A percentile compares a stretch with the other conserved stretches of the same genome.
phyloP scores from a whole-genome alignment of 2,797 vertebrate genomes.

The Anguilla pacifica region DNA sequence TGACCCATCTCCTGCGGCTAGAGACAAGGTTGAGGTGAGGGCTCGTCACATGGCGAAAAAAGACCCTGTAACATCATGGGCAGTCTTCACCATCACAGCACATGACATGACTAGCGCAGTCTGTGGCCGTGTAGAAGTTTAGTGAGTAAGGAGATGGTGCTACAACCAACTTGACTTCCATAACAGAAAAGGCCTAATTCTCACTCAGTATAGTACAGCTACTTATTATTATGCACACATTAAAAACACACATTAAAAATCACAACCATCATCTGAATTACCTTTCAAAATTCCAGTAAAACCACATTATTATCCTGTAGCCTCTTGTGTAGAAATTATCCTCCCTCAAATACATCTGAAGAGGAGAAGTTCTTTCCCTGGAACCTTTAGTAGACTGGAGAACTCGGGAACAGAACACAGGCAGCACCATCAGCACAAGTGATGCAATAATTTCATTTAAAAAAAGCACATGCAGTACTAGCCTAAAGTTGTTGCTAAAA shows the following conservation, averaged over 20 bases:
- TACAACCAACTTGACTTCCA: background rate
- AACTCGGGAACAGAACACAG: background rate
- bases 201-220: background rate
- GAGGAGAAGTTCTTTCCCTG: background rate
- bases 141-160: background rate
- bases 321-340: background rate
- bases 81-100: background rate
- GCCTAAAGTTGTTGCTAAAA: constrained; percentile 9
- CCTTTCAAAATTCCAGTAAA: background rate
- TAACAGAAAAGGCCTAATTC: background rate
- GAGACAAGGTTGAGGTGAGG: background rate
- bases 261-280: too few relatives aligned
- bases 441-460: background rate
- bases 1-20: background rate
- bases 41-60: background rate
- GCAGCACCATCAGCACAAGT: background rate
- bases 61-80: background rate
- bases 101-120: background rate
- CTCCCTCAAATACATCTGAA: background rate
- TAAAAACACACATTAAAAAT: background rate
- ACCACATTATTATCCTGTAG: background rate
- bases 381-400: background rate
- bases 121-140: background rate
- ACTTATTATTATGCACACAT: background rate
- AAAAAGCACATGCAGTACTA: background rate